Conservation (phyloP, 2,797 vertebrate species). For the Hemitrygon akajei region DNA sequence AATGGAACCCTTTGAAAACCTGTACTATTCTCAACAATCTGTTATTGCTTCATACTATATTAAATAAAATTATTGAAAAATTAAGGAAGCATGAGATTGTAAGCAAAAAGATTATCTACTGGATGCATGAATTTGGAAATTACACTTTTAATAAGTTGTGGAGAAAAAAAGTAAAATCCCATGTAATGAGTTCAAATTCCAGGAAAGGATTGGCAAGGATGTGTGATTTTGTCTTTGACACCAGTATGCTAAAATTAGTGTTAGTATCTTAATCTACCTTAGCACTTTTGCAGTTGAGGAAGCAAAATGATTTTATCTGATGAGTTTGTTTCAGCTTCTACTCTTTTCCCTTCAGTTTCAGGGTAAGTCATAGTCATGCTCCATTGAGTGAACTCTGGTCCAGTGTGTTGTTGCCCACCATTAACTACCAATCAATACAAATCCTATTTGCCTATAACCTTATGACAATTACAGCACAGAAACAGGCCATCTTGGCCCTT, state of each 20-base stretch:
- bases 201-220: background rate
- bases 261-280: background rate
- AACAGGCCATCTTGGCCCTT: too few relatives aligned
- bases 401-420: too few relatives aligned
- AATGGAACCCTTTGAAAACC: too few relatives aligned
- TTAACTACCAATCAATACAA: too few relatives aligned
- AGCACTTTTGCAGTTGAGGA: background rate
- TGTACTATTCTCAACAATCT: background rate
- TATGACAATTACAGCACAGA: too few relatives aligned
- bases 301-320: background rate
- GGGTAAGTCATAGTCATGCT: too few relatives aligned
- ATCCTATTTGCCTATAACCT: too few relatives aligned
- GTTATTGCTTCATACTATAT: background rate
- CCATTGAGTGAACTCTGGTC: too few relatives aligned
- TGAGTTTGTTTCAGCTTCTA: too few relatives aligned
- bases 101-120: background rate
- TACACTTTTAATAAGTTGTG: background rate
- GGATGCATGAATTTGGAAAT: background rate
- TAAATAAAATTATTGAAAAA: background rate
- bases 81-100: background rate
- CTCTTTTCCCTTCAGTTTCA: background rate
- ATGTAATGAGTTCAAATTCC: background rate
- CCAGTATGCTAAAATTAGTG: background rate
- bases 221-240: background rate
- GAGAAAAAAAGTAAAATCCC: background rate